A percentile compares a stretch with the other conserved stretches of the same genome.
Evolutionary conservation across 2,888 invertebrate species (phyloP).

Genomic region (Drosophila emarginata): DNA sequence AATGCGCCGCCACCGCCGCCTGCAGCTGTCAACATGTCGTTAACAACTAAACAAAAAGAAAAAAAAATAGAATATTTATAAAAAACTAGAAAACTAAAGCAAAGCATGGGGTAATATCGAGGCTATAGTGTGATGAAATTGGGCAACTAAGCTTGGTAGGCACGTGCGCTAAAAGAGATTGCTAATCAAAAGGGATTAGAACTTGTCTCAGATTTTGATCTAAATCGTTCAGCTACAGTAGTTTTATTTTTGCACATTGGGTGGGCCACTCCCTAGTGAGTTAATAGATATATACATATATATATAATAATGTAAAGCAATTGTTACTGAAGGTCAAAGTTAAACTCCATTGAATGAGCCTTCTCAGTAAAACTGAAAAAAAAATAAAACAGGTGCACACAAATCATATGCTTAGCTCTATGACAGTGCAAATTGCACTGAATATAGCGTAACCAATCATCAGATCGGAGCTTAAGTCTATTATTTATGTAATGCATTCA

Average conservation of each 20-base stretch:
- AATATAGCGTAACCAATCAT: conserved; percentile 10
- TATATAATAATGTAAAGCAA: not conserved
- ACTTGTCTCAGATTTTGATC: not conserved
- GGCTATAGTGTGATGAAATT: not conserved
- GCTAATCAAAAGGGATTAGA: conserved; percentile 1
- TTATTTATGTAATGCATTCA: conserved; percentile 5
- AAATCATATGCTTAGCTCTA: conserved; percentile 46
- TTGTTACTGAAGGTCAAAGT: conserved; percentile 3
- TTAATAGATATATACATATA: too few relatives aligned
- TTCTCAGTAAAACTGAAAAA: too few relatives aligned
- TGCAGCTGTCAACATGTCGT: conserved; percentile 75
- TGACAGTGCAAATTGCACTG: conserved; percentile 37
- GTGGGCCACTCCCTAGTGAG: conserved; percentile 1
- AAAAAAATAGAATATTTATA: conserved; percentile 10
- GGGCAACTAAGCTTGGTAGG: not conserved
- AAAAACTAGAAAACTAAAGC: conserved; percentile 11
- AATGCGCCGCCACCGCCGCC: conserved; percentile 65
- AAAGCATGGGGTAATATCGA: not conserved
- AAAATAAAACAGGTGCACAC: conserved; percentile 18
- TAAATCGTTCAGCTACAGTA: not conserved
- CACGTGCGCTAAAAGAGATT: not conserved
- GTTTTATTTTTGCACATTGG: not conserved
- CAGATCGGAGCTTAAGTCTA: conserved; percentile 13
- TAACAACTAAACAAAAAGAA: conserved; percentile 50
- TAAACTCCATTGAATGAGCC: not conserved